phyloP scores from a whole-genome alignment of 2,113 vertebrate genomes.

The Glaucomys volans region DNA sequence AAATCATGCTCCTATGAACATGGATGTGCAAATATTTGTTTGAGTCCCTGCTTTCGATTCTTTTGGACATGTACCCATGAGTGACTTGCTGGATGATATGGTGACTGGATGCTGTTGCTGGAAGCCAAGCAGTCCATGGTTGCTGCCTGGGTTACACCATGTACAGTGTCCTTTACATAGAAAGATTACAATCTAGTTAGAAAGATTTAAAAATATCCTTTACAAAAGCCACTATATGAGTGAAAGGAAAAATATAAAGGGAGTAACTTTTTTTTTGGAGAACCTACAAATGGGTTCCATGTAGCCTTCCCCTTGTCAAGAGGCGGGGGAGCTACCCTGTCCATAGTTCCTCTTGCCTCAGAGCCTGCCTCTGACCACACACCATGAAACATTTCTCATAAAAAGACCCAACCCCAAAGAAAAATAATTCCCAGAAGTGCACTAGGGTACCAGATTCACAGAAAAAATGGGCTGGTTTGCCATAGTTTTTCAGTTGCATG shows the following conservation, averaged over 20 bases:
- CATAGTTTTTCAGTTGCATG: not conserved
- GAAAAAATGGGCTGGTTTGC: not conserved
- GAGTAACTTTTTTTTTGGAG: not conserved
- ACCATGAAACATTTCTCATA: not conserved
- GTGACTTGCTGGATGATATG: not conserved
- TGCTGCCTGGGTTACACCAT: not conserved
- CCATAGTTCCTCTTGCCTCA: not conserved
- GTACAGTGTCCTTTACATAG: not conserved
- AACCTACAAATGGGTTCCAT: not conserved
- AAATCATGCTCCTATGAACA: not conserved
- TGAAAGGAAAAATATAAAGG: not conserved
- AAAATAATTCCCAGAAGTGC: constrained; percentile 26
- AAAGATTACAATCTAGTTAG: not conserved
- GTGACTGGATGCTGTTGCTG: not conserved
- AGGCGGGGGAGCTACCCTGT: accelerated
- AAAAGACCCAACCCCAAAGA: not conserved
- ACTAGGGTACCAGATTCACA: not conserved
- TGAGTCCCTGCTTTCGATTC: not conserved
- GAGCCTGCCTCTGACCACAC: not conserved
- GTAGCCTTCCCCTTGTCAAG: not conserved
- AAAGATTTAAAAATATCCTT: not conserved
- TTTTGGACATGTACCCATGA: not conserved
- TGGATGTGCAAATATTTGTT: not conserved
- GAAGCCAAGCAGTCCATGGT: not conserved
- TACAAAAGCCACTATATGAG: not conserved